Evolutionary conservation across 2,113 vertebrate species (phyloP), one percentile per base, ranked within the genome.

Genomic region (Pterocles orientalis): DNA sequence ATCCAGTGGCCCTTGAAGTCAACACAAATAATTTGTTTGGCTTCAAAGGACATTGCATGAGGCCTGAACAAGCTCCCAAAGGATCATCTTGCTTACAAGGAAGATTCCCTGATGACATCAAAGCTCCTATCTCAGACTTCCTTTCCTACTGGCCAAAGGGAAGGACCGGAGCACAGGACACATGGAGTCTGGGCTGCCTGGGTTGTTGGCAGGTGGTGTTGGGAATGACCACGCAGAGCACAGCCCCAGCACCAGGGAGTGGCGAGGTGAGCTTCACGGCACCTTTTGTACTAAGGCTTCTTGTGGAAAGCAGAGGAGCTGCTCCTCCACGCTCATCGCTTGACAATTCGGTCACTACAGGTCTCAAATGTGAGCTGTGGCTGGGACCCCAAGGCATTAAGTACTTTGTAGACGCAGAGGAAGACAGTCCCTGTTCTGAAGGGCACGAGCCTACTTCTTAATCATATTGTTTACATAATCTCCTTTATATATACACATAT

Each of bases 401-500:
- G 72, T 41, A 77, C 65, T 95, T 96, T 62, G 69, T 50, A 91
- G 90, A 95, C 73, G 85, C 21, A 85, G 53, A 94, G 86, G 88
- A 96, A 94, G 90, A 90, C 1, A 0, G 82, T 83, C 76, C 68
- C 90, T 79, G 69, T 84, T 73, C 76, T 86, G 78, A 88, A 94
- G 89, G 90, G 81, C 53, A 84, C 14, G 1, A 80, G 76, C 51
- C 80, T 96, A 56, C 75, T 91, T 91, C 54, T 60, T 62, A 94
- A 83, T 75, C 19, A 3, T 81, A 41, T 60, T 82, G 81, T 91
- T 79, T 64, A 81, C 82, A 90, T 88, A 58, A 86, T 76, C 69
- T 95, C 80, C 81, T 94, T 93, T 94, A 88, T 95, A 92, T 90
- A 88, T 93, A 96, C 54, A 97, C 24, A 14, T 87, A 94, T 89